These are phyloP conservation scores for Lithophane leautieri DNA, from an alignment of 2,888 invertebrate genomes.

Conservation along the genomic window DNA sequence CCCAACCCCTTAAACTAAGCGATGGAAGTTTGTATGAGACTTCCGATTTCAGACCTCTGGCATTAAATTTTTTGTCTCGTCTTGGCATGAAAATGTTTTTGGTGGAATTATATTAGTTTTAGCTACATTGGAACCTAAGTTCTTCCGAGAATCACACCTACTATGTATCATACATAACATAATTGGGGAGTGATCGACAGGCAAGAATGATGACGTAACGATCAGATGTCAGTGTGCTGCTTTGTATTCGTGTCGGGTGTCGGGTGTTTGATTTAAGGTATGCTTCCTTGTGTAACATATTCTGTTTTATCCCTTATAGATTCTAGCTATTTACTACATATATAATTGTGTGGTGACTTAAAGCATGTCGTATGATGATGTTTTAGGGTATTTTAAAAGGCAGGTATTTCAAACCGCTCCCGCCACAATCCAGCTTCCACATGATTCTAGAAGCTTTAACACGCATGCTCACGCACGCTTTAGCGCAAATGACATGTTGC, in stretches of 20 bases:
- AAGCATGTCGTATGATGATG: background rate
- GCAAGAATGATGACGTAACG: constrained; percentile 22
- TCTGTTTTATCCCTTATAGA: background rate
- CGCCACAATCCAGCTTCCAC: no score
- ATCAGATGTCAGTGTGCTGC: constrained; percentile 3
- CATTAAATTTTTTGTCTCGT: no score
- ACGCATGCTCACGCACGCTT: no score
- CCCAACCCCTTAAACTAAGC: no score
- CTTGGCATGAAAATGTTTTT: no score
- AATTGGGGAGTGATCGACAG: background rate
- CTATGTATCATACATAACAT: no score
- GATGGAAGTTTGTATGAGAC: no score
- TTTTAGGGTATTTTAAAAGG: no score
- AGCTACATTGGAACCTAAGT: background rate
- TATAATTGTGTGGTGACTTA: background rate
- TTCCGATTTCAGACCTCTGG: no score
- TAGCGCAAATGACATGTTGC: no score
- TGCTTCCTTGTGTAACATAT: constrained; percentile 20
- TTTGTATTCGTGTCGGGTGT: constrained; percentile 55
- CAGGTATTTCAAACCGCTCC: no score
- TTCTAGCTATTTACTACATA: background rate
- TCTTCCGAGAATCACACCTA: background rate
- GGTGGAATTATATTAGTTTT: background rate
- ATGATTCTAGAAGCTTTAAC: no score
- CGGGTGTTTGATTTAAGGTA: constrained; percentile 49